Percentiles rank a stretch among this genome's conserved stretches.
These are phyloP conservation scores for Drosophila monieri DNA, from an alignment of 2,888 invertebrate genomes.

Conservation along the genomic window DNA sequence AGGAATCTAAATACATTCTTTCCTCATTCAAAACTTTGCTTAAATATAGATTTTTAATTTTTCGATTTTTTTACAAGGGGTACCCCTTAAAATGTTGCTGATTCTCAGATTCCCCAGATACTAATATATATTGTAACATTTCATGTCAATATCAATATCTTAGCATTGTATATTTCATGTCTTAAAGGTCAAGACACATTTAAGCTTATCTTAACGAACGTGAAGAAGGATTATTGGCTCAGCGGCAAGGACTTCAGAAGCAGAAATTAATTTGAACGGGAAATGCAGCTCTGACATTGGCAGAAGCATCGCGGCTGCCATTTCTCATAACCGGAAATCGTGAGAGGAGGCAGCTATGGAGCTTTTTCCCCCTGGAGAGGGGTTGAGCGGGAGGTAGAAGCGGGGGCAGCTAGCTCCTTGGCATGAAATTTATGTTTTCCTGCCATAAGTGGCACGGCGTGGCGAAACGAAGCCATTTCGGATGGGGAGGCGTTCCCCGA, in stretches of 20 bases:
- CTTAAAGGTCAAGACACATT: conserved; percentile 16
- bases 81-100: too few species aligned
- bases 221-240: conserved; percentile 39
- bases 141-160: background rate
- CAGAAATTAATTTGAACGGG: conserved; percentile 58
- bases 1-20: too few species aligned
- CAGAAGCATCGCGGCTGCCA: conserved; percentile 49
- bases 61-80: too few species aligned
- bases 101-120: too few species aligned
- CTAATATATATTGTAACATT: background rate
- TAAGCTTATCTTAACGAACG: conserved; percentile 8
- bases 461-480: conserved; percentile 39
- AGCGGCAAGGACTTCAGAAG: conserved; percentile 28
- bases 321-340: conserved; percentile 64
- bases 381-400: conserved; percentile 12
- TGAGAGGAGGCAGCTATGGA: conserved; percentile 15
- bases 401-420: conserved; percentile 57
- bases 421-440: conserved; percentile 77
- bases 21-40: too few species aligned
- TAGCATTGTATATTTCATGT: background rate
- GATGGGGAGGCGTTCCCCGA: conserved; percentile 6
- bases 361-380: conserved; percentile 45
- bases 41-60: too few species aligned
- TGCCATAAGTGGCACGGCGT: conserved; percentile 72
- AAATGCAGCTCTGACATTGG: conserved; percentile 55